Evolutionary conservation across 2,797 vertebrate genomes (phyloP).

Genomic region (Xiphophorus birchmanni): DNA sequence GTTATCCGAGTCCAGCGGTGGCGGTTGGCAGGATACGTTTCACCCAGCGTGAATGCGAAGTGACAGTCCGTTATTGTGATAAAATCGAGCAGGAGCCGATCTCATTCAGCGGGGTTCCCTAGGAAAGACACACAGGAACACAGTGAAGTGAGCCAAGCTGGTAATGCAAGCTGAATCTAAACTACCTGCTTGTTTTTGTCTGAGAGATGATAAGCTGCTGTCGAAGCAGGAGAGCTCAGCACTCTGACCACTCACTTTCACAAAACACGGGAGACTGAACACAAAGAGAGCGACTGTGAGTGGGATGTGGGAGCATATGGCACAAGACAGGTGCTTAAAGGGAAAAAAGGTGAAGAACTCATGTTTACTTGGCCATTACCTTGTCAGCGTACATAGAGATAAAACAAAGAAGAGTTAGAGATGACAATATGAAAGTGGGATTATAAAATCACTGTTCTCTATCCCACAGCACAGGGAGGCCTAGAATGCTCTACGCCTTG

Average conservation of each 20-base stretch:
- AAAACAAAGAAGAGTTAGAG: neutral
- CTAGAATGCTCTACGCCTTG: conserved; percentile 7
- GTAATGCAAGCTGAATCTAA: conserved; percentile 54
- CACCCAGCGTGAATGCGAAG: conserved; percentile 50
- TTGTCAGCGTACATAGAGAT: conserved; percentile 44
- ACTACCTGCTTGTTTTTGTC: conserved; percentile 42
- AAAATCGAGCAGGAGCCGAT: conserved; percentile 43
- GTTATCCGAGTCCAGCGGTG: conserved; percentile 59
- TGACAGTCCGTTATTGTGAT: conserved; percentile 64
- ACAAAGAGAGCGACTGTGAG: conserved; percentile 46
- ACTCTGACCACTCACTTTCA: neutral
- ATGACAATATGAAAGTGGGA: conserved; percentile 8
- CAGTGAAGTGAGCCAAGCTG: conserved; percentile 38
- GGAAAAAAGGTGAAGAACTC: conserved; percentile 3
- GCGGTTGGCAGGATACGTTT: conserved; percentile 62
- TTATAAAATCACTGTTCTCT: conserved; percentile 25
- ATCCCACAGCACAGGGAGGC: conserved; percentile 48
- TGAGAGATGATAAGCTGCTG: conserved; percentile 34
- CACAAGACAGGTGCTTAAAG: conserved; percentile 30
- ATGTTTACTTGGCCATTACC: conserved; percentile 32
- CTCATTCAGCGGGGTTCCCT: conserved; percentile 42
- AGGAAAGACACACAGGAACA: conserved; percentile 34
- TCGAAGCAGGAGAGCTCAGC: conserved; percentile 29
- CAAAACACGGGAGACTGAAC: neutral
- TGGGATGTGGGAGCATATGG: conserved; percentile 62